phyloP scores from a whole-genome alignment of 2,888 invertebrate genomes.

The Sphecodes monilicornis region DNA sequence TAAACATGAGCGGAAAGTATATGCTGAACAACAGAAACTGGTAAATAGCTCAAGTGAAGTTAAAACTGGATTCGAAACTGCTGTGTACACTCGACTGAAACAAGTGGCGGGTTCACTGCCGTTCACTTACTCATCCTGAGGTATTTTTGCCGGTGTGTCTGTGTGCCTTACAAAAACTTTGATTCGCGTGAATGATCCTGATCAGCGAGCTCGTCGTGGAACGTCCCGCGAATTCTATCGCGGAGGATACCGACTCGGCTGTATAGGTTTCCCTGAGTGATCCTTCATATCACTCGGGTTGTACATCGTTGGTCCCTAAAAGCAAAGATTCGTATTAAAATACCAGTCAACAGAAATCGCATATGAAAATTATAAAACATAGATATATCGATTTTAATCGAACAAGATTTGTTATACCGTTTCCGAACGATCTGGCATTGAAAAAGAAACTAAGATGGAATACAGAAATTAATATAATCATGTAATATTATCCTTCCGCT shows the following conservation, averaged over 20 bases:
- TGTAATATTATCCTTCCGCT: neutral
- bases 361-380: slow-evolving; percentile 16
- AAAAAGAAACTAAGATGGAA: slow-evolving; percentile 17
- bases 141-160: slow-evolving; percentile 35
- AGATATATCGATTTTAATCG: slow-evolving; percentile 17
- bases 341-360: neutral
- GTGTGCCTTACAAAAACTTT: slow-evolving; percentile 30
- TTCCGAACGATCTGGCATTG: neutral
- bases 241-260: slow-evolving; percentile 78
- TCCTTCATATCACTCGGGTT: slow-evolving; percentile 79
- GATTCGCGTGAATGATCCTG: slow-evolving; percentile 24
- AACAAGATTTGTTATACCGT: slow-evolving; percentile 8
- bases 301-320: slow-evolving; percentile 82
- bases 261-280: slow-evolving; percentile 74
- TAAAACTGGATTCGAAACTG: slow-evolving; percentile 1
- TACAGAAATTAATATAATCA: neutral
- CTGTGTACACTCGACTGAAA: slow-evolving; percentile 16
- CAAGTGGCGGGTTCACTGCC: slow-evolving; percentile 16
- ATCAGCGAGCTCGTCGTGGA: slow-evolving; percentile 23
- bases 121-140: slow-evolving; percentile 44
- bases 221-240: slow-evolving; percentile 72
- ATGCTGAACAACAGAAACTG: slow-evolving; percentile 11
- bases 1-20: slow-evolving; percentile 3
- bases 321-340: slow-evolving; percentile 37
- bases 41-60: slow-evolving; percentile 5